phyloP scores from a whole-genome alignment of 2,888 invertebrate species.

The Nineta flava region DNA sequence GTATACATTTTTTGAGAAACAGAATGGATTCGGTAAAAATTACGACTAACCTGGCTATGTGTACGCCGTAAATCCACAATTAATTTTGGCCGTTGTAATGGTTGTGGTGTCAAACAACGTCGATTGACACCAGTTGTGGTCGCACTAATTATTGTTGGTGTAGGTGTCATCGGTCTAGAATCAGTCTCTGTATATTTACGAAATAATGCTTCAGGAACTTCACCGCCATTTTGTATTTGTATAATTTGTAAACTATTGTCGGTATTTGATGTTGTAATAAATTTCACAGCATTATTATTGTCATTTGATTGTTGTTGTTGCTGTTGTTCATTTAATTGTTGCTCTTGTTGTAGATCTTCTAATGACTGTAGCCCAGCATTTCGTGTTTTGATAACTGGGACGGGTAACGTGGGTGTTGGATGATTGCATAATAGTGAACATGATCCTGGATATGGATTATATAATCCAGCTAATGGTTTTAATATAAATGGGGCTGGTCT shows the following conservation, averaged over 20 bases:
- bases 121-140: slow-evolving; percentile 47
- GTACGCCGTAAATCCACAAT: slow-evolving; percentile 54
- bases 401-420: slow-evolving; percentile 34
- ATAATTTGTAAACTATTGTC: neutral
- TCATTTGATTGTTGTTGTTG: neutral
- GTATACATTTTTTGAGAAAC: too few relatives aligned
- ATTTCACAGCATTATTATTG: neutral
- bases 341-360: too few relatives aligned
- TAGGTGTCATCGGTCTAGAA: slow-evolving; percentile 65
- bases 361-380: too few relatives aligned
- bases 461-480: slow-evolving; percentile 64
- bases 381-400: neutral
- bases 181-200: slow-evolving; percentile 70
- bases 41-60: slow-evolving; percentile 42
- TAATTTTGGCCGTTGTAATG: slow-evolving; percentile 46
- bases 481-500: slow-evolving; percentile 56
- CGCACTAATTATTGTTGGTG: slow-evolving; percentile 59
- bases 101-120: slow-evolving; percentile 56
- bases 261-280: slow-evolving; percentile 3
- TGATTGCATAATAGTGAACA: slow-evolving; percentile 78
- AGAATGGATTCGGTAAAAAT: slow-evolving; percentile 1
- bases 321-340: too few relatives aligned
- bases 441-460: slow-evolving; percentile 63
- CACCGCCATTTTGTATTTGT: neutral
- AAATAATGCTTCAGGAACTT: slow-evolving; percentile 55